phyloP scores from a whole-genome alignment of 2,888 invertebrate species.

The Aproaerema taeniolella region DNA sequence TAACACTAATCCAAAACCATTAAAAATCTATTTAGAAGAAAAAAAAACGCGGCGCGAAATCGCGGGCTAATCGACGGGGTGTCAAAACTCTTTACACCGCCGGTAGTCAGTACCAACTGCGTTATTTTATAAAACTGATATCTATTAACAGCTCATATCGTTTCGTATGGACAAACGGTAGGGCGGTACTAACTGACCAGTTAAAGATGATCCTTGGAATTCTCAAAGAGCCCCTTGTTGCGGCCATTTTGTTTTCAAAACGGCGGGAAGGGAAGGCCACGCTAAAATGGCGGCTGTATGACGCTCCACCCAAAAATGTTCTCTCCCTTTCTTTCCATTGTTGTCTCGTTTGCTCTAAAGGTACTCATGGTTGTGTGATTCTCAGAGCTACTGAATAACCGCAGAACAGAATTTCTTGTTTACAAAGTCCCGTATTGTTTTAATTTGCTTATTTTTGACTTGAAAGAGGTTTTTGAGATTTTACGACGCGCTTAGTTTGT shows the following conservation, averaged over 20 bases:
- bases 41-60: no score
- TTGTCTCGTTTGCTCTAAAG: slow-evolving; percentile 28
- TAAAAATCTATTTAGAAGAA: not conserved
- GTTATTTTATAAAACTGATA: slow-evolving; percentile 65
- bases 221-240: not conserved
- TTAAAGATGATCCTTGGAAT: slow-evolving; percentile 19
- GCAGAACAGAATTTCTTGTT: slow-evolving; percentile 36
- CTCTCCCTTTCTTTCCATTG: slow-evolving; percentile 29
- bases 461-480: slow-evolving; percentile 16
- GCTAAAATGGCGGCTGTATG: not conserved
- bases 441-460: slow-evolving; percentile 25
- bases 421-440: slow-evolving; percentile 22
- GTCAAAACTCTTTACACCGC: slow-evolving; percentile 35
- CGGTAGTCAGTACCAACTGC: slow-evolving; percentile 57
- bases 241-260: not conserved
- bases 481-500: no score
- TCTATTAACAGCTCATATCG: slow-evolving; percentile 62
- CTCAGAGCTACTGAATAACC: slow-evolving; percentile 33
- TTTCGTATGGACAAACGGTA: slow-evolving; percentile 45
- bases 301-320: slow-evolving; percentile 42
- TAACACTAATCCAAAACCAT: not conserved
- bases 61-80: slow-evolving; percentile 14
- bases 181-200: slow-evolving; percentile 49
- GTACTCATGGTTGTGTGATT: slow-evolving; percentile 39
- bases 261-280: not conserved